Base-by-base conservation (phyloP, 1,140 invertebrate species). In the Bombus ignitus region DNA sequence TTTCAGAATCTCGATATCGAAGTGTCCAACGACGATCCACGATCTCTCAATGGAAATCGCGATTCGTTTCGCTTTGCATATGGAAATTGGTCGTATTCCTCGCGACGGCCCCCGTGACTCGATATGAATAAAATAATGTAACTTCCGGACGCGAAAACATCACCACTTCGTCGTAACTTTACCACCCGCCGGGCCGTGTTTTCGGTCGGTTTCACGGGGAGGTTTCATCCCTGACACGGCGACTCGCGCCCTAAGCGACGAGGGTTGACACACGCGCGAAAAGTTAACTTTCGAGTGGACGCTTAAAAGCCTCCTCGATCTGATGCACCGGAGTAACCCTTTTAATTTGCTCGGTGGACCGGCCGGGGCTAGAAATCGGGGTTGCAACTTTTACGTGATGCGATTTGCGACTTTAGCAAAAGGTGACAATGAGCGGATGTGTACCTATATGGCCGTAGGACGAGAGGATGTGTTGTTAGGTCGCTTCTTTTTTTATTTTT, bases 61-160 rank as follows among this genome's bases (percentile, higher is more conserved):
- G 73, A 86, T 86, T 86, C 89, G 78, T 44, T 81, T 78, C 84
- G 79, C 87, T 93, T 93, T 92, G 91, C 92, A 93, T 92, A 92
- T 92, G 91, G 91, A 93, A 93, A 93, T 93, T 92, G 90, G 76
- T 88, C 85, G 47, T 53, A 18, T 22, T 22, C 47, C 47, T 59
- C 66, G 82, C 71, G 6, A 53, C 47, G 18, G 18, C 87, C 73
- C 65, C 86, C 85, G 78, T 80, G 82, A 82, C 86, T 79, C 80
- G 68, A 76, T 88, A 92, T 92, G 92, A 93, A 93, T 93, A 92
- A 93, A 93, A 91, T 92, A 92, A 93, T 88, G 88, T 89, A 88
- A 91, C 88, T 92, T 81, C 87, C 88, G 71, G 82, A 53, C 85
- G 72, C 83, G 86, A 84, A 83, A 82, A 86, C 86, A 88, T 89